Base-by-base conservation (phyloP, 2,888 invertebrate genomes). In the Hemithea aestivaria region DNA sequence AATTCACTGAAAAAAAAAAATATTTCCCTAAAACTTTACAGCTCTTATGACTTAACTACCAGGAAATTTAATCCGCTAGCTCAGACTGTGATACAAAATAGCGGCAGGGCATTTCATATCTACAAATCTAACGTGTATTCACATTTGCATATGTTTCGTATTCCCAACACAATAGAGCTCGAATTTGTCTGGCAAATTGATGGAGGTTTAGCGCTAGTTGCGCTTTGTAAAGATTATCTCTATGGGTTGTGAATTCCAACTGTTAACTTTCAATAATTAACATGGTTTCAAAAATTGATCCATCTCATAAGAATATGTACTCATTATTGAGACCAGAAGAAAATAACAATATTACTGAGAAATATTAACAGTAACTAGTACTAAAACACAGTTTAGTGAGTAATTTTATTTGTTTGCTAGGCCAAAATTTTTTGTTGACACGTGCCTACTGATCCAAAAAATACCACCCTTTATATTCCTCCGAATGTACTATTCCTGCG, bases 81-180 rank as follows among this genome's bases (percentile, higher is more conserved):
- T 58, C 61, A 48, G 50, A 53, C 64, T 58, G 53, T 44, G 57
- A 64, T 62, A 63, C 66, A 62, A 66, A 69, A 67, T 62, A 67
- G 63, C 58, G 53, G 53, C 56, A 57, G 58, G 60, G 58, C 62
- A 62, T 68, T 68, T 66, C 67, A 69, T 67, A 72, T 66, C 65
- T 63, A 58, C 59, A 54, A 60, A 62, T 61, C 60, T 54, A 49
- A 32, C 38, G 30, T 37, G 35, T 35, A 23, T 3, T 11, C 8
- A 16, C n/a, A 41, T 41, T 36, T 35, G 22, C 33, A 39, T 37
- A 40, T 57, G 34, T 45, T 35, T 48, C 52, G 50, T 66, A 59
- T 56, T 23, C 10, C 35, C 27, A 45, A 43, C 24, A 8, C 1
- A 20, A 45, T 60, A 68, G 40, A 46, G 50, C 30, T 35, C 25